Conservation (phyloP, 1,140 invertebrate species). For the Nasonia longicornis region DNA sequence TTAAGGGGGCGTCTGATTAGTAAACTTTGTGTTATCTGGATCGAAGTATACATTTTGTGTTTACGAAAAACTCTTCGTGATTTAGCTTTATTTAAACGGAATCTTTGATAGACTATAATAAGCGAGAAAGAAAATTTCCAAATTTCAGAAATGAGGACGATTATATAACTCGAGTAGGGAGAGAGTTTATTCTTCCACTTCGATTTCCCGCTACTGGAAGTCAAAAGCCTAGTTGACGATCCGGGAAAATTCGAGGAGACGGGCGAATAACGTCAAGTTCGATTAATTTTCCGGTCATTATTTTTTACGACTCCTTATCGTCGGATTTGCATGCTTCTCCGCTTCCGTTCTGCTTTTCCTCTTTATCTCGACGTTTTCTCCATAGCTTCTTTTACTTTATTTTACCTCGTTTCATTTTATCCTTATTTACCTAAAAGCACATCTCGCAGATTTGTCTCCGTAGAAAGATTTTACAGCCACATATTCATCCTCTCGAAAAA, state of each 20-base stretch:
- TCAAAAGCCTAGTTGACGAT: slow-evolving; percentile 55
- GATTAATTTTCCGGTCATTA: slow-evolving; percentile 69
- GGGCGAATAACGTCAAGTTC: slow-evolving; percentile 58
- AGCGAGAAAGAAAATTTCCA: background rate
- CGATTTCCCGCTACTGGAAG: slow-evolving; percentile 32
- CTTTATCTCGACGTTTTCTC: slow-evolving; percentile 26
- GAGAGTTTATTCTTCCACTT: slow-evolving; percentile 31
- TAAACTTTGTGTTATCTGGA: background rate
- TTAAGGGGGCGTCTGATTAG: slow-evolving; percentile 10
- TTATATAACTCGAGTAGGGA: slow-evolving; percentile 15
- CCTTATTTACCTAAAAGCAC: background rate
- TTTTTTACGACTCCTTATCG: slow-evolving; percentile 66
- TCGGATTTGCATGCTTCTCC: slow-evolving; percentile 48
- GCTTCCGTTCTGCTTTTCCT: slow-evolving; percentile 45
- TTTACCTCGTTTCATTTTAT: background rate
- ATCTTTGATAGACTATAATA: too few relatives aligned
- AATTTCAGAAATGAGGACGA: background rate
- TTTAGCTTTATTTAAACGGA: too few relatives aligned
- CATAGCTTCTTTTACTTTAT: background rate
- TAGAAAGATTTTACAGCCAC: too few relatives aligned
- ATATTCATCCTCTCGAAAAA: background rate
- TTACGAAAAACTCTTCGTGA: too few relatives aligned
- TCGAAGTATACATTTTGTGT: background rate
- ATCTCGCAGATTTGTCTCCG: background rate
- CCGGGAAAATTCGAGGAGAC: slow-evolving; percentile 57